These are phyloP conservation scores for Orgyia antiqua DNA, from an alignment of 2,888 invertebrate species.

Conservation along the genomic window DNA sequence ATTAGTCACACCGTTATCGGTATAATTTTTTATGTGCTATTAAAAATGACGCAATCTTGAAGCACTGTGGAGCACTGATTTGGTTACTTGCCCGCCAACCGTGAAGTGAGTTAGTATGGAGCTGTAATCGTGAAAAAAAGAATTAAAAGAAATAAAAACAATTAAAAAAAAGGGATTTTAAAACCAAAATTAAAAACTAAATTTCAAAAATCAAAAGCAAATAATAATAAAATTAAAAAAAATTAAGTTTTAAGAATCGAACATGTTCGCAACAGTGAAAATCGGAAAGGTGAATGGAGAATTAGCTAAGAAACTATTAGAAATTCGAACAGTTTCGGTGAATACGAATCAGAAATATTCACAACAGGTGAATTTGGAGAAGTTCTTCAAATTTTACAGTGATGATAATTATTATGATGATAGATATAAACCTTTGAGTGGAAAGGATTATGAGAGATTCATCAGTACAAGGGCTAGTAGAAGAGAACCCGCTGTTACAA, in stretches of 20 bases:
- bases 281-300: slow-evolving; percentile 25
- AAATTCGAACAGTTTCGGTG: slow-evolving; percentile 27
- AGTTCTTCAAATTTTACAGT: slow-evolving; percentile 56
- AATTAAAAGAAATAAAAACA: not conserved
- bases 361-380: slow-evolving; percentile 30
- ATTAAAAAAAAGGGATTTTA: not conserved
- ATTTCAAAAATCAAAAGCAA: no score
- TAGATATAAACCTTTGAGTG: slow-evolving; percentile 39
- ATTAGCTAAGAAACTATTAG: slow-evolving; percentile 30
- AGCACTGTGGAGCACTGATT: slow-evolving; percentile 12
- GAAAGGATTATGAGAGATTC: slow-evolving; percentile 53
- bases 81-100: slow-evolving; percentile 6
- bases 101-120: not conserved
- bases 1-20: slow-evolving; percentile 13
- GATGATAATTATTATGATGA: slow-evolving; percentile 34
- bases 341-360: slow-evolving; percentile 29
- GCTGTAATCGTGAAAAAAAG: not conserved
- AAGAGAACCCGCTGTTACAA: slow-evolving; percentile 58
- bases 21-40: slow-evolving; percentile 9
- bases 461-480: slow-evolving; percentile 47
- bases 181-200: slow-evolving; percentile 1
- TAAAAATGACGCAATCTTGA: slow-evolving; percentile 16
- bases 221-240: no score
- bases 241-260: slow-evolving; percentile 1
- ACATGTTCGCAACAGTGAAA: slow-evolving; percentile 32